Percentiles rank a stretch among this genome's conserved stretches.
Conservation (phyloP, 2,888 invertebrate species). For the Patella caerulea region DNA sequence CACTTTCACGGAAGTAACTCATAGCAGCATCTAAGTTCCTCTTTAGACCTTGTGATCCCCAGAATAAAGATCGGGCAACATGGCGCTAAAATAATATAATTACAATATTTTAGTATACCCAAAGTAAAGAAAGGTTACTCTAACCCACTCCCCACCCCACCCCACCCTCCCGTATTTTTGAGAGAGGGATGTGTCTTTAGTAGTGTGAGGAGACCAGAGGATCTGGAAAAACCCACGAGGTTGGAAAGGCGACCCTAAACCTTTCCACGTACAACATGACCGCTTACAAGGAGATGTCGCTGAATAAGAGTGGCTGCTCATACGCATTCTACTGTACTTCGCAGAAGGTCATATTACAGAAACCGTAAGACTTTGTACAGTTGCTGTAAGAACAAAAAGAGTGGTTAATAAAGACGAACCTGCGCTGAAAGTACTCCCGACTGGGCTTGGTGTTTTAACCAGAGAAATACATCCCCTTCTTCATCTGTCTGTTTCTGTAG, state of each 20-base stretch:
- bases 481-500: conserved; percentile 66
- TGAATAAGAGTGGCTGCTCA: too few relatives aligned
- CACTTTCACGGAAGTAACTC: conserved; percentile 64
- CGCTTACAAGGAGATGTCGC: too few relatives aligned
- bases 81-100: conserved; percentile 38
- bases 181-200: too few relatives aligned
- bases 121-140: too few relatives aligned
- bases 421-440: conserved; percentile 67
- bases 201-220: too few relatives aligned
- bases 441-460: conserved; percentile 69
- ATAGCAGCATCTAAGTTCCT: conserved; percentile 64
- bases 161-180: too few relatives aligned
- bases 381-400: background rate
- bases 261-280: too few relatives aligned
- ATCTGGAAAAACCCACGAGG: too few relatives aligned
- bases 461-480: conserved; percentile 67
- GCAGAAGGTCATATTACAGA: background rate
- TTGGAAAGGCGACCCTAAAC: too few relatives aligned
- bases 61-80: conserved; percentile 61
- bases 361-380: too few relatives aligned
- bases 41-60: conserved; percentile 68
- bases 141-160: too few relatives aligned
- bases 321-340: background rate
- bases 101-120: too few relatives aligned
- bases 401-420: conserved; percentile 40